Evolutionary conservation across 2,113 vertebrate genomes (phyloP).

Genomic region (Trinectes maculatus): DNA sequence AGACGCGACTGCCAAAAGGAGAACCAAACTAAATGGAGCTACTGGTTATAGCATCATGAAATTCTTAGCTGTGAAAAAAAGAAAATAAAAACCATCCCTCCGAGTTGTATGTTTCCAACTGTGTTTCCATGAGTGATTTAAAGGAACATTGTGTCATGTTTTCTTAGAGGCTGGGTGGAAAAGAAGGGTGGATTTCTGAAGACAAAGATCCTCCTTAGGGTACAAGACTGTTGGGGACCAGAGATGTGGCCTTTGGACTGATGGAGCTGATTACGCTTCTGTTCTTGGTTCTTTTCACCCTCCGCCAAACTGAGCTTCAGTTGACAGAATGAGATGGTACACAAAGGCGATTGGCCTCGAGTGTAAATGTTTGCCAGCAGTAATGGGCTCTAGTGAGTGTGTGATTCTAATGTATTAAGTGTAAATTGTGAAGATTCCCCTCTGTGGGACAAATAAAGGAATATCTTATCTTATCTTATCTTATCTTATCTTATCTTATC

Average conservation of each 20-base stretch:
- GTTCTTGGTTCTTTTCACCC: constrained; percentile 52
- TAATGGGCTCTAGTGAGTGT: constrained; percentile 55
- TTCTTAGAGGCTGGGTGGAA: not conserved
- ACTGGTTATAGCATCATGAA: constrained; percentile 1
- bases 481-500: no score
- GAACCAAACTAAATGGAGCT: constrained; percentile 14
- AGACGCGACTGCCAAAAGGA: constrained; percentile 6
- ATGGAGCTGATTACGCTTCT: constrained; percentile 48
- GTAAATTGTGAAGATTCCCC: constrained; percentile 29
- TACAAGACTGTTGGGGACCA: constrained; percentile 25
- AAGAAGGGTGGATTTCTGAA: constrained; percentile 7
- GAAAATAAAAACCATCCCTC: not conserved
- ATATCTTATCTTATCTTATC: no score
- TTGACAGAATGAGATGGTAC: constrained; percentile 57
- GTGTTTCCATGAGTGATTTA: not conserved
- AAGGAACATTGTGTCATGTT: constrained; percentile 9
- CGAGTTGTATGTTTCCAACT: not conserved
- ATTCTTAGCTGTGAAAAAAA: constrained; percentile 2
- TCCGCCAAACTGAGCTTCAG: constrained; percentile 53
- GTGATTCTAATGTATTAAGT: constrained; percentile 27
- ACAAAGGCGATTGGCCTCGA: constrained; percentile 55
- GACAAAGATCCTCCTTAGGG: constrained; percentile 12
- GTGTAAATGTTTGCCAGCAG: constrained; percentile 70
- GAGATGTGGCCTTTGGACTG: constrained; percentile 60
- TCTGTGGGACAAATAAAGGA: no score